Base-by-base conservation (phyloP, 2,113 vertebrate genomes). In the Perognathus longimembris region DNA sequence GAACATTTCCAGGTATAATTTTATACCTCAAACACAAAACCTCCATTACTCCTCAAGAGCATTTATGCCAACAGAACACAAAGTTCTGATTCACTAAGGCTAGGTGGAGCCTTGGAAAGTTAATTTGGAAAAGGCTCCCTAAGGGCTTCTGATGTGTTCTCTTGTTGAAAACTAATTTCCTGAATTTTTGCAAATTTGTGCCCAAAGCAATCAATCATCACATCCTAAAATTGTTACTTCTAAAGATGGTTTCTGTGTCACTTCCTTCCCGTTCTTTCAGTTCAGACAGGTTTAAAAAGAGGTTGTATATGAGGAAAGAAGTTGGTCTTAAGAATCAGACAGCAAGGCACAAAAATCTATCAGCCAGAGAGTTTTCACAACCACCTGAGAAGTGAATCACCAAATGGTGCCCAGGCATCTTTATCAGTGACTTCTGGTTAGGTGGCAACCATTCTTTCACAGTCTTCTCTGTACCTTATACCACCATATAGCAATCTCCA, bases 201-300 rank as follows among this genome's bases (percentile, higher is more conserved):
- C 89, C 93, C 85, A 96, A 94, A 90, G 36, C 8, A 90, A 86
- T 92, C 90, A 92, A 64, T 82, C 86, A 64, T 89, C 77, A 74
- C 18, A 89, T 59, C 73, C 75, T 92, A 77, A 94, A 95, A 89
- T 5, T 91, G 34, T 85, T 86, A 92, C 77, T 83, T 89, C 36
- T 64, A 87, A 85, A 92, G 50, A 67, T 20, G 18, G 67, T 71
- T 94, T 78, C 38, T 28, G 17, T 50, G 77, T 85, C 45, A 82
- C 78, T 93, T 95, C 28, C 70, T 32, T 28, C 64, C 38, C 7
- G 34, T 69, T 76, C 57, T 50, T 24, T 69, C 88, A 36, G 34
- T 86, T 86, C 45, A 69, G 38, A 59, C 32, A 80, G 17, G 71
- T 38, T 90, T 32, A 70, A 21, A 92, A 78, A 73, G 18, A 34